Evolutionary conservation across 2,888 invertebrate species (phyloP).

Genomic region (Rotaria socialis): DNA sequence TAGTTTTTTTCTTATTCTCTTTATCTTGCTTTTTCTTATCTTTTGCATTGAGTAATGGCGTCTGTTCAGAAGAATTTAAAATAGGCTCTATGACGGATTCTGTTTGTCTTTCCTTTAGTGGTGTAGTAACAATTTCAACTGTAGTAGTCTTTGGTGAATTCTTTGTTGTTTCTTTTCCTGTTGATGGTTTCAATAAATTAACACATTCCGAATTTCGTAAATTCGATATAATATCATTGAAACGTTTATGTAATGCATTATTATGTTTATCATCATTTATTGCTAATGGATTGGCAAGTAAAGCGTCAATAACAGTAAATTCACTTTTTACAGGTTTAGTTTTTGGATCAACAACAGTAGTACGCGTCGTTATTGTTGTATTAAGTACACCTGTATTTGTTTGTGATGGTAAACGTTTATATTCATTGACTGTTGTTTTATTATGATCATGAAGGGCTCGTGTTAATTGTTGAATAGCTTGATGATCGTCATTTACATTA

Average conservation of each 20-base stretch:
- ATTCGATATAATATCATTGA: not conserved
- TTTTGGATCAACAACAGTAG: not conserved
- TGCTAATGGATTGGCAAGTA: not conserved
- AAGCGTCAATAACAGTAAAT: conserved; percentile 21
- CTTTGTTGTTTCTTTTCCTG: not conserved
- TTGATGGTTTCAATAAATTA: not conserved
- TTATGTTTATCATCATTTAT: not conserved
- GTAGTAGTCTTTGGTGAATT: not conserved
- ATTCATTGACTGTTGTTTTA: not conserved
- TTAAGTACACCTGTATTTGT: too few relatives aligned
- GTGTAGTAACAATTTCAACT: not conserved
- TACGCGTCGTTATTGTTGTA: not conserved
- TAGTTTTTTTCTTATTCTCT: not conserved
- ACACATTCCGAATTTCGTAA: not conserved
- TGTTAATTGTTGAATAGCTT: conserved; percentile 17
- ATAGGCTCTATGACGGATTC: not conserved
- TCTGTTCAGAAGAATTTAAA: not conserved
- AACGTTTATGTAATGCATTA: not conserved
- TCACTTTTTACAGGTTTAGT: not conserved
- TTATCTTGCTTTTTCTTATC: not conserved
- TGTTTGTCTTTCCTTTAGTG: not conserved
- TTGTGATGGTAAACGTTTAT: not conserved
- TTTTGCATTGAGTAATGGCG: not conserved
- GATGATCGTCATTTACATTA: not conserved
- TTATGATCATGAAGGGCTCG: not conserved